Base-by-base conservation (phyloP, 2,888 invertebrate species). In the Cerastis rubricosa region DNA sequence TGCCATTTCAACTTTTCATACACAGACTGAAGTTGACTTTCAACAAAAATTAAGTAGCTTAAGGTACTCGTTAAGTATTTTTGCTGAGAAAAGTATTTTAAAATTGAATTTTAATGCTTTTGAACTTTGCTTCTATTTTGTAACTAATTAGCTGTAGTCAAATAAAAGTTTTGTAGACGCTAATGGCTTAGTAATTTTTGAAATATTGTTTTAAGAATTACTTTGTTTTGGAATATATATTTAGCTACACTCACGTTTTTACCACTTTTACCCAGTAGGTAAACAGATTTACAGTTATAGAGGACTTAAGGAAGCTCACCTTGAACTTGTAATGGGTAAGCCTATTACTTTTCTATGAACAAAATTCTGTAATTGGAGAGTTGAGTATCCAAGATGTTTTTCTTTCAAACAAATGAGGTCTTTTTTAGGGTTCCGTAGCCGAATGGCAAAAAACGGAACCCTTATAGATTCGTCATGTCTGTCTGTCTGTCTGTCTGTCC, bases 1-100 rank as follows among this genome's bases (percentile, higher is more conserved):
- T 71, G 81, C 71, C 78, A 80, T 88, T 86, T 80, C 78, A 83
- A 84, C 74, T 84, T 81, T 29, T 64, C 12, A 47, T 45, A 66
- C 47, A 77, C 69, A 74, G 72, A 77, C 65, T 78, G 9, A 74
- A 72, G 67, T 72, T 78, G 40, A 69, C 68, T 75, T 73, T 78
- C 59, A 78, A 80, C 49, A 29, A 61, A 45, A 80, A 65, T 65
- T 68, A 63, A 43, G 40, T 63, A 71, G 25, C 29, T 63, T 76
- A 45, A n/a, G 0, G 35, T 40, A 45, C 29, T 25, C 1, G 12
- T 35, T 43, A 12, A 49, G 57, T 47, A 57, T 54, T 74, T 69
- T 59, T 54, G 22, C 51, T 64, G 2, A 59, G 54, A 54, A 19
- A 54, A 57, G 25, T 69, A n/a, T 78, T 81, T 57, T 65, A n/a